Conservation (phyloP, 1,140 invertebrate genomes). For the Formica selysi region DNA sequence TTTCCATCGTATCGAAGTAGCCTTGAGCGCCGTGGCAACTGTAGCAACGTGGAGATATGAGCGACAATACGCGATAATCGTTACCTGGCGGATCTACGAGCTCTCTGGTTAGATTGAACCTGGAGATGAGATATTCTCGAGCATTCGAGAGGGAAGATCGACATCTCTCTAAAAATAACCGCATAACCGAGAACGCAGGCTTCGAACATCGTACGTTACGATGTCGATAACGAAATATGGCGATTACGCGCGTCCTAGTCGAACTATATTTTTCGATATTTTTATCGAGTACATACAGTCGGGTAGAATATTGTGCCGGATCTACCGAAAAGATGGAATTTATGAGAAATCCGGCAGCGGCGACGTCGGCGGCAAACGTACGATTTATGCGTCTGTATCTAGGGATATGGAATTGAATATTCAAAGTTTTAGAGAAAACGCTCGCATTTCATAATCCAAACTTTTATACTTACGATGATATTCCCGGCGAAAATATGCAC, state of each 20-base stretch:
- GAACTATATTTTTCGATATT: slow-evolving; percentile 45
- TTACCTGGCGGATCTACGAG: slow-evolving; percentile 43
- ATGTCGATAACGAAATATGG: slow-evolving; percentile 60
- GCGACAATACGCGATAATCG: slow-evolving; percentile 49
- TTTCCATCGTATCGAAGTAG: slow-evolving; percentile 46
- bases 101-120: slow-evolving; percentile 18
- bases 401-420: slow-evolving; percentile 64
- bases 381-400: slow-evolving; percentile 59
- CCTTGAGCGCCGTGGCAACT: slow-evolving; percentile 14
- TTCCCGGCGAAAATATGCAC: background rate
- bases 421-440: slow-evolving; percentile 42
- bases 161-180: slow-evolving; percentile 52
- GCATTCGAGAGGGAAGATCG: slow-evolving; percentile 22
- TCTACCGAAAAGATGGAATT: slow-evolving; percentile 60
- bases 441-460: slow-evolving; percentile 47
- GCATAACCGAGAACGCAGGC: slow-evolving; percentile 26
- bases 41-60: slow-evolving; percentile 22
- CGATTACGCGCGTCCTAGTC: slow-evolving; percentile 40
- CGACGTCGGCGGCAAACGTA: slow-evolving; percentile 25
- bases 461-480: slow-evolving; percentile 18
- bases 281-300: slow-evolving; percentile 55
- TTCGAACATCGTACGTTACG: background rate
- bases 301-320: slow-evolving; percentile 57
- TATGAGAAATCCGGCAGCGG: slow-evolving; percentile 49
- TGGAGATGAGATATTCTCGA: slow-evolving; percentile 32